Base-by-base conservation (phyloP, 2,797 vertebrate species). In the Mastacembelus armatus region DNA sequence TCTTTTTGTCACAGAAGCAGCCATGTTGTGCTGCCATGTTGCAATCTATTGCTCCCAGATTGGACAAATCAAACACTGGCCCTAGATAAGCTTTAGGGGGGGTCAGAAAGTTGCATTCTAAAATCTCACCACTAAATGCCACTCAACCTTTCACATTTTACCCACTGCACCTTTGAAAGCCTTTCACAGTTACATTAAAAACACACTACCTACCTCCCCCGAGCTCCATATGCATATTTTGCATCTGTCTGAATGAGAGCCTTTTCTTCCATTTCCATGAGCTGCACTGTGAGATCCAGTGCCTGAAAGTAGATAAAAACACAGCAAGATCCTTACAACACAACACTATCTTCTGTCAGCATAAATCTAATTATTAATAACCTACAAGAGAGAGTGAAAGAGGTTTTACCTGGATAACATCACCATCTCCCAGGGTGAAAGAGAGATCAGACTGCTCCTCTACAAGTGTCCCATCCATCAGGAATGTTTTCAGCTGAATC, bases 391-490 rank as follows among this genome's bases (percentile, higher is more conserved):
- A 52, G 4, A 43, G 5, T 5, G 1, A 14, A 65, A 12, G 6
- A 19, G n/a, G 21, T 21, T 39, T 38, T 82, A 99, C 98, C 95
- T 99, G 98, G 42, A 98, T 92, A 39, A 98, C 94, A 0, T 99
- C 97, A 0, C 97, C 95, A 68, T 99, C 97, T 11, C 98, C 97
- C 43, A 98, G 71, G 0, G 96, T 97, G 80, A 99, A 98, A 33
- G 84, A 71, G 36, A 97, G 88, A 10, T 88, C 65, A 0, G 86
- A 74, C n/a, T 93, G 85, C 55, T 97, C 95, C 44, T 95, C 94
- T 16, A 96, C 89, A 6, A 93, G 76, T 0, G 87, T 91, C 54
- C 94, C 94, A 0, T 95, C 94, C 62, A 91, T 91, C 69, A 97
- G 86, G 0, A 16, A 84, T 8, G 85, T 92, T 88, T 94, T 97